A percentile compares a stretch with the other conserved stretches of the same genome.
Conservation (phyloP, 2,888 invertebrate species). For the Neoitamus cyanurus region DNA sequence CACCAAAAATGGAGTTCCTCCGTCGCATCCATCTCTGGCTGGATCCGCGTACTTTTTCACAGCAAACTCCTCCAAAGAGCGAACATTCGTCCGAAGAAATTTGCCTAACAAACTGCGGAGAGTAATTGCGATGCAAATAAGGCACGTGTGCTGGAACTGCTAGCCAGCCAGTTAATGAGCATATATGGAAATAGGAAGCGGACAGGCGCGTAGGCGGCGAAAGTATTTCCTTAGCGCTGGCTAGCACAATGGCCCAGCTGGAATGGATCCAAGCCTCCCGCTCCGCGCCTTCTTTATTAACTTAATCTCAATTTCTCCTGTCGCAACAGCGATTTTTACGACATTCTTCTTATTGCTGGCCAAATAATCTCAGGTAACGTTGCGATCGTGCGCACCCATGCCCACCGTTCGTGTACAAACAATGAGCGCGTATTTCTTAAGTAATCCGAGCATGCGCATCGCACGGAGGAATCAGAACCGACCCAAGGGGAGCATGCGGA, state of each 20-base stretch:
- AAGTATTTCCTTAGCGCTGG: background rate
- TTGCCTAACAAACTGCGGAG: constrained; percentile 7
- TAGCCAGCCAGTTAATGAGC: constrained; percentile 3
- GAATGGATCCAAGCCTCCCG: background rate
- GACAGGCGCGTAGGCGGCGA: constrained; percentile 2
- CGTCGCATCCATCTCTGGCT: background rate
- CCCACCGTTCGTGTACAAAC: constrained; percentile 28
- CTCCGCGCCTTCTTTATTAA: background rate
- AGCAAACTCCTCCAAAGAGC: background rate
- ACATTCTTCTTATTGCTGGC: background rate
- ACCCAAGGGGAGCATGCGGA: background rate
- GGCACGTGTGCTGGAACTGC: background rate
- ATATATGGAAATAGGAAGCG: constrained; percentile 37
- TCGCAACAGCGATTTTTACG: background rate
- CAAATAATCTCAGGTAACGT: constrained; percentile 12
- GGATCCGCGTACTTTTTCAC: background rate
- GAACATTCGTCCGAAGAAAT: background rate
- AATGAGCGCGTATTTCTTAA: constrained; percentile 42
- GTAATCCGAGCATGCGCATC: constrained; percentile 32
- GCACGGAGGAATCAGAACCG: constrained; percentile 2
- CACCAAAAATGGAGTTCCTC: background rate
- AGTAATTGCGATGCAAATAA: constrained; percentile 1
- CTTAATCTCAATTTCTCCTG: constrained; percentile 9
- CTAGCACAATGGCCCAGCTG: background rate
- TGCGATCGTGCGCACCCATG: constrained; percentile 40